Percentiles rank a stretch among this genome's conserved stretches.
Evolutionary conservation across 2,113 vertebrate species (phyloP).

Genomic region (Apaloderma vittatum): DNA sequence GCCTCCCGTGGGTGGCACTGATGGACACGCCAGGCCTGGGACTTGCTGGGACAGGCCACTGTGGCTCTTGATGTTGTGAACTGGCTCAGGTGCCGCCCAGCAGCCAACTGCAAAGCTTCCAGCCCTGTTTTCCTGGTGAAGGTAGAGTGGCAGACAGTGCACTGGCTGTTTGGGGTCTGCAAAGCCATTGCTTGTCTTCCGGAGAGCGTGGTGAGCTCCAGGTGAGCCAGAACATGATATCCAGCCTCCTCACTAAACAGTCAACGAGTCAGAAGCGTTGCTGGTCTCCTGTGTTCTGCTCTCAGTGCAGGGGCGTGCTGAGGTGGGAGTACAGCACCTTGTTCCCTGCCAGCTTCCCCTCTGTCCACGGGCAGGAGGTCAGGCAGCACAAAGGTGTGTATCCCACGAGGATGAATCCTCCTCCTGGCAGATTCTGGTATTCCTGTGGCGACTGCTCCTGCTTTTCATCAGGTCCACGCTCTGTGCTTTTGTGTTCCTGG

Average conservation of each 20-base stretch:
- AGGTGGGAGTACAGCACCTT: not conserved
- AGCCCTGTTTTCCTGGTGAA: not conserved
- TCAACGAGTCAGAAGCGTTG: not conserved
- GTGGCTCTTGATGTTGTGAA: not conserved
- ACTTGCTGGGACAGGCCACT: not conserved
- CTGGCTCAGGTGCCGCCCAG: not conserved
- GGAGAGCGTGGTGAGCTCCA: not conserved
- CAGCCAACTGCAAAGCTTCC: not conserved
- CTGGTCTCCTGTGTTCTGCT: not conserved
- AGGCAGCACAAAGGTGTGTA: not conserved
- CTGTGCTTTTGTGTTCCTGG: not conserved
- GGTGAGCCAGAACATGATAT: not conserved
- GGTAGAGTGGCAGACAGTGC: not conserved
- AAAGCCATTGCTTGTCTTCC: not conserved
- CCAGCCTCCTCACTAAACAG: conserved; percentile 20
- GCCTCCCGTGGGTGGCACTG: not conserved
- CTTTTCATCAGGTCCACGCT: not conserved
- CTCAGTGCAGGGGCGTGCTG: not conserved
- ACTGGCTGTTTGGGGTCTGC: not conserved
- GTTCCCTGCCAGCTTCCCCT: not conserved
- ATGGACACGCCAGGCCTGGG: not conserved
- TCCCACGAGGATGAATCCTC: not conserved
- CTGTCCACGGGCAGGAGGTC: not conserved
- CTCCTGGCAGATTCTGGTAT: not conserved
- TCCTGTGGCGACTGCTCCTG: not conserved